Percentiles rank a stretch among this genome's conserved stretches.
Conservation (phyloP, 2,797 vertebrate species). For the Phoeniculus purpureus region DNA sequence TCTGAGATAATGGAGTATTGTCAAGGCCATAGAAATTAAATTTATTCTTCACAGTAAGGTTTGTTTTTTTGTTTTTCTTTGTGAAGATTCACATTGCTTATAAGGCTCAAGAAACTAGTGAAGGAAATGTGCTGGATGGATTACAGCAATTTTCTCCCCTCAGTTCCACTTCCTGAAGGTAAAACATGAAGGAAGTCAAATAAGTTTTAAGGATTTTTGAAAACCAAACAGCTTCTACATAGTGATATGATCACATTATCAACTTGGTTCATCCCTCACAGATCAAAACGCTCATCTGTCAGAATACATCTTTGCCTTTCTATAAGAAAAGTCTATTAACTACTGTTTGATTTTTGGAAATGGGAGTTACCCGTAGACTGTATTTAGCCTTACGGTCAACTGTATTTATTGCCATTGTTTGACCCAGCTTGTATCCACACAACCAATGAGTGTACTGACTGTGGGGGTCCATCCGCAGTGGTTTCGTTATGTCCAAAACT, state of each 20-base stretch:
- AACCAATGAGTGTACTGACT: not conserved
- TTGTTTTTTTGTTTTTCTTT: not conserved
- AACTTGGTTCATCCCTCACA: not conserved
- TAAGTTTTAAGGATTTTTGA: not conserved
- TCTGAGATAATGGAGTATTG: not conserved
- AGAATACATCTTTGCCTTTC: not conserved
- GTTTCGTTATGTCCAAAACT: not conserved
- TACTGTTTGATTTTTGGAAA: not conserved
- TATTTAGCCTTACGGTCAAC: not conserved
- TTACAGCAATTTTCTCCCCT: not conserved
- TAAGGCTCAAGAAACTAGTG: not conserved
- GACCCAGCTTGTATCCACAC: not conserved
- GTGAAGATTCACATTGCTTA: not conserved
- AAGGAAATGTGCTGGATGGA: not conserved
- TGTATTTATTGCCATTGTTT: not conserved
- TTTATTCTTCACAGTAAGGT: not conserved
- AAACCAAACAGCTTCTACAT: not conserved
- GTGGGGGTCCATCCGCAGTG: not conserved
- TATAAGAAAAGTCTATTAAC: not conserved
- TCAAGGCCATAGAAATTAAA: conserved; percentile 6
- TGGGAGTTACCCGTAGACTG: not conserved
- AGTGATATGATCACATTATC: not conserved
- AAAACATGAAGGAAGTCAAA: not conserved
- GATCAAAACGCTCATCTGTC: not conserved
- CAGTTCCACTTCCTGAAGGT: not conserved